These are phyloP conservation scores for Zoanthus sansibaricus DNA, from an alignment of 92 coral and sea anemone species.

Conservation along the genomic window DNA sequence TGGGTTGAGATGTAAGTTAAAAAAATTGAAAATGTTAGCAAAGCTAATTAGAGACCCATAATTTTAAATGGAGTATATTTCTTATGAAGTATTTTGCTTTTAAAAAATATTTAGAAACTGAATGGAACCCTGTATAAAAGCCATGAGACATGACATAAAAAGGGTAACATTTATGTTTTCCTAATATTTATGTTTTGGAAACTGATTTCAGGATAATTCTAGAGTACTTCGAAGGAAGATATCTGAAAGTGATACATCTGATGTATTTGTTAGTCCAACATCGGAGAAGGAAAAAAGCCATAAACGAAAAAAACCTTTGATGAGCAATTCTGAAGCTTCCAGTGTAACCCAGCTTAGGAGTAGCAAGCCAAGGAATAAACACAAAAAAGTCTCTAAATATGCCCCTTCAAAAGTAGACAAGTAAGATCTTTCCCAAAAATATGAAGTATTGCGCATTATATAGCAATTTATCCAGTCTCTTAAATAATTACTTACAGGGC, in stretches of 20 bases:
- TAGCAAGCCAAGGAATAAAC: neutral
- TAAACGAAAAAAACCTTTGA: constrained; percentile 25
- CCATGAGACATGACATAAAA: no score
- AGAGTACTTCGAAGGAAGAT: constrained; percentile 26
- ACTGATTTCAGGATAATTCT: constrained; percentile 8
- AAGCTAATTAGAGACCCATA: no score
- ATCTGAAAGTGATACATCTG: constrained; percentile 39
- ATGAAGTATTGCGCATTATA: neutral
- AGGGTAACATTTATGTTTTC: no score
- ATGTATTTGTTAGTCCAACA: neutral
- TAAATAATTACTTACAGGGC: no score
- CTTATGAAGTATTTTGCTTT: no score
- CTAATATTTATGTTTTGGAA: neutral
- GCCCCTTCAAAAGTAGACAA: neutral
- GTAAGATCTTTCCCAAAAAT: neutral
- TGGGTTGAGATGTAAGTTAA: no score
- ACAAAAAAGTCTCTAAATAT: neutral
- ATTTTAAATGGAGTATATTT: no score
- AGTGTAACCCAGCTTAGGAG: neutral
- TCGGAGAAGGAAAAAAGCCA: constrained; percentile 4
- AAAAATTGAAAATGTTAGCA: no score
- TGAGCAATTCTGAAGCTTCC: constrained; percentile 28
- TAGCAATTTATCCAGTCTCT: no score
- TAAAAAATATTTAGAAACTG: no score
- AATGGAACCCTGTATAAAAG: no score